Percentiles rank a stretch among this genome's conserved stretches.
Evolutionary conservation across 2,888 invertebrate species (phyloP).

Genomic region (Athalia cordata): DNA sequence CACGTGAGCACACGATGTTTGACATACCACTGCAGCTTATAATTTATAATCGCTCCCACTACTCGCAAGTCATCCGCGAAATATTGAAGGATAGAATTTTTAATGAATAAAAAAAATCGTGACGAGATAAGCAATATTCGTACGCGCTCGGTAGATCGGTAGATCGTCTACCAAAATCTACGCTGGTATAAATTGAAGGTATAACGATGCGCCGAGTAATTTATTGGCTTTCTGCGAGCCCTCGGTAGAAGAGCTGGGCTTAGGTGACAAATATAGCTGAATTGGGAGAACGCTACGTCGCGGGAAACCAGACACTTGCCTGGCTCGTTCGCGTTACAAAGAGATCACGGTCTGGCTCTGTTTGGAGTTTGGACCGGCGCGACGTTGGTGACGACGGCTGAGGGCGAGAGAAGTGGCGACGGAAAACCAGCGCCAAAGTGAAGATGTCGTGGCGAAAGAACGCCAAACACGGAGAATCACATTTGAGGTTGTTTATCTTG

Average conservation of each 20-base stretch:
- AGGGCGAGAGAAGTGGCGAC: conserved; percentile 17
- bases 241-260: conserved; percentile 32
- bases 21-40: neutral
- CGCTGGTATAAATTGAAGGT: conserved; percentile 18
- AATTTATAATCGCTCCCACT: too few species aligned
- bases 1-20: neutral
- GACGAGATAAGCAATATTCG: neutral
- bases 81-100: too few species aligned
- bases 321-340: conserved; percentile 38
- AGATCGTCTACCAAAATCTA: neutral
- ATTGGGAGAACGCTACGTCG: conserved; percentile 22
- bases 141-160: neutral
- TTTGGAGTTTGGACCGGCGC: conserved; percentile 23
- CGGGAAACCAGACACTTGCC: conserved; percentile 39
- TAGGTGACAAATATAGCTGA: conserved; percentile 42
- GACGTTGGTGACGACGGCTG: neutral
- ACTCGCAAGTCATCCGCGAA: too few species aligned
- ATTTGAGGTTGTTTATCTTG: conserved; percentile 22
- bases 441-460: conserved; percentile 19
- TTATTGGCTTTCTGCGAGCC: conserved; percentile 11
- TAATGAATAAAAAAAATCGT: neutral
- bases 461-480: conserved; percentile 18
- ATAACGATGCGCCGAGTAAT: conserved; percentile 40
- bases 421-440: conserved; percentile 16
- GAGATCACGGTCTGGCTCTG: conserved; percentile 36